phyloP scores from a whole-genome alignment of 1,140 invertebrate genomes.

The Drosophila pallidifrons region DNA sequence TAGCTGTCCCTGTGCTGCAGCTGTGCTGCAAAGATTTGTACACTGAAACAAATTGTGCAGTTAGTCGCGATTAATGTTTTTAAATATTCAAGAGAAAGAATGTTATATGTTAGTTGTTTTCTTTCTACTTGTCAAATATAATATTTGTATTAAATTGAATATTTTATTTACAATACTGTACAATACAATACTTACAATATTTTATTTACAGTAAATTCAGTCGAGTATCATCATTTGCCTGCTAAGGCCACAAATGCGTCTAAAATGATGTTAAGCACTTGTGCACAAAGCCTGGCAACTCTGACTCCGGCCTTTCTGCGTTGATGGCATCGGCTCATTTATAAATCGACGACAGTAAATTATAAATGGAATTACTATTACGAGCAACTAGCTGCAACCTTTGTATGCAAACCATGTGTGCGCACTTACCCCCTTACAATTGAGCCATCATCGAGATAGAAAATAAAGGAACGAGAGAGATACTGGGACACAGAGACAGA shows the following conservation, averaged over 20 bases:
- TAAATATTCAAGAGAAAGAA: too few species aligned
- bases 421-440: slow-evolving; percentile 43
- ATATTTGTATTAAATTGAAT: too few species aligned
- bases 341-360: slow-evolving; percentile 79
- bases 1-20: slow-evolving; percentile 25
- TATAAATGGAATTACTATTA: slow-evolving; percentile 76
- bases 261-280: slow-evolving; percentile 74
- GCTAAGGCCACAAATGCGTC: slow-evolving; percentile 67
- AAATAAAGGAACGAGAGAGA: neutral
- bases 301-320: slow-evolving; percentile 25
- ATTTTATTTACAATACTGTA: too few species aligned
- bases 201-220: too few species aligned
- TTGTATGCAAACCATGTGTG: slow-evolving; percentile 6
- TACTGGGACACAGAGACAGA: neutral
- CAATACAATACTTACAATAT: too few species aligned
- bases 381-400: slow-evolving; percentile 9
- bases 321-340: slow-evolving; percentile 76
- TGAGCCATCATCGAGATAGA: slow-evolving; percentile 19
- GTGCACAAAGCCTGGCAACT: slow-evolving; percentile 17
- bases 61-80: neutral
- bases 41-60: neutral
- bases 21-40: neutral
- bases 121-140: too few species aligned
- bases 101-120: too few species aligned
- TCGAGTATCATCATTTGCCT: slow-evolving; percentile 21